phyloP scores from a whole-genome alignment of 2,888 invertebrate genomes.

The Drosophila anomalata region DNA sequence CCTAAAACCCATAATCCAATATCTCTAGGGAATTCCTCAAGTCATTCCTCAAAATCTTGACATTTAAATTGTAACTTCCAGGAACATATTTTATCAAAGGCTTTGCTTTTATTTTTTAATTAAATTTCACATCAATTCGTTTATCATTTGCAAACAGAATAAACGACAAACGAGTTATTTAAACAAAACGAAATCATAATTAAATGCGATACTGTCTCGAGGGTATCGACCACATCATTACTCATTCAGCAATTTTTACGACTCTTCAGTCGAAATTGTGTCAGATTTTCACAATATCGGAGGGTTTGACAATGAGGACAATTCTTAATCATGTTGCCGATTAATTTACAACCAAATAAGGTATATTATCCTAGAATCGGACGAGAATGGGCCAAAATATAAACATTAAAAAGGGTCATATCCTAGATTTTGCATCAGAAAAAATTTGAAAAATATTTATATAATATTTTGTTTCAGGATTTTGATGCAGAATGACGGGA shows the following conservation, averaged over 20 bases:
- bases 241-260: constrained; percentile 11
- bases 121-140: not conserved
- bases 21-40: not conserved
- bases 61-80: not conserved
- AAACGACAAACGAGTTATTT: constrained; percentile 23
- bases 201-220: not conserved
- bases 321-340: no score
- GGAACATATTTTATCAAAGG: not conserved
- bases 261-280: not conserved
- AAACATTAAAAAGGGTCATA: no score
- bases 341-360: no score
- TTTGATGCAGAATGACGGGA: no score
- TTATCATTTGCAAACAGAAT: constrained; percentile 3
- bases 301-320: no score
- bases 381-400: no score
- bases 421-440: no score
- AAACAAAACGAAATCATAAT: not conserved
- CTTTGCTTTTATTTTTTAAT: not conserved
- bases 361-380: no score
- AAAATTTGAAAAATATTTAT: no score
- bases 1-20: not conserved
- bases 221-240: constrained; percentile 5
- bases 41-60: not conserved
- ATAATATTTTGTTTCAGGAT: no score
- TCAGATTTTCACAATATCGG: no score